Conservation (phyloP, 2,113 vertebrate species). For the Myanophis thanlyinensis region DNA sequence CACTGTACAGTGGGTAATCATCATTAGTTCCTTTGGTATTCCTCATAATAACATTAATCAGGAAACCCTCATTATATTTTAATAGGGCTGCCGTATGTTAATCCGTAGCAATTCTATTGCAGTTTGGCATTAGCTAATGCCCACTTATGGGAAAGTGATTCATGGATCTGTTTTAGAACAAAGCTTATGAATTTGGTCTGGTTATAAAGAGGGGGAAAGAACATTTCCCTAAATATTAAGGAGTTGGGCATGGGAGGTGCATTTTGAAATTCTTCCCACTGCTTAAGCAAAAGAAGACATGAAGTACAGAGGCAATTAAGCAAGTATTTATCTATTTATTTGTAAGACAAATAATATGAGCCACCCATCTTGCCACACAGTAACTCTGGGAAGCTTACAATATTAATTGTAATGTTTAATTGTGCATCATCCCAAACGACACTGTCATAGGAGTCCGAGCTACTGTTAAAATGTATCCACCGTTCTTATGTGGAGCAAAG, state of each 20-base stretch:
- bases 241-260: neutral
- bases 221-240: neutral
- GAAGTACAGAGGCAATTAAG: neutral
- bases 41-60: conserved; percentile 44
- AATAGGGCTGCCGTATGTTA: conserved; percentile 50
- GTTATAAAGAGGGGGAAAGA: neutral
- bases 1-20: conserved; percentile 38
- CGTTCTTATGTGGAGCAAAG: neutral
- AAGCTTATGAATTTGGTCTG: neutral
- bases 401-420: neutral
- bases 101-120: conserved; percentile 29
- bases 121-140: neutral
- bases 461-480: too few species aligned
- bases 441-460: too few species aligned
- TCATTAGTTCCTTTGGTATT: conserved; percentile 43
- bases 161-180: conserved; percentile 4
- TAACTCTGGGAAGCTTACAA: neutral
- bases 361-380: too few species aligned
- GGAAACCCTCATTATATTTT: conserved; percentile 45
- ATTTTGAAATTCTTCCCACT: neutral
- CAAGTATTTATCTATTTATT: neutral
- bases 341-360: neutral
- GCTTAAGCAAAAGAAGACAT: neutral
- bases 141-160: neutral
- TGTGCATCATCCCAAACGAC: neutral